A percentile compares a stretch with the other conserved stretches of the same genome.
These are phyloP conservation scores for Monochamus saltuarius DNA, from an alignment of 1,140 invertebrate species.

Conservation along the genomic window DNA sequence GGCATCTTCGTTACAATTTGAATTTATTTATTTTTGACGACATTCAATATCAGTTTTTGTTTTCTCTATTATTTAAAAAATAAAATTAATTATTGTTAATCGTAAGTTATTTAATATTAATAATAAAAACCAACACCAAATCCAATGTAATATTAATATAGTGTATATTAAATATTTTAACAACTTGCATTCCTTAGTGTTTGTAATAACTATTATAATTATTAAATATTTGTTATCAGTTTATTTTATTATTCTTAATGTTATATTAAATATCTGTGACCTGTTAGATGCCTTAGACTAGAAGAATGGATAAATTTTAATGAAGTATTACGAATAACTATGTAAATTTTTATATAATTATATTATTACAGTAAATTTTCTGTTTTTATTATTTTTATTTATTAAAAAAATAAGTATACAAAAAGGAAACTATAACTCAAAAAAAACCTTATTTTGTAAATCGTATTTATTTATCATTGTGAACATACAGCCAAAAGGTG, in stretches of 20 bases:
- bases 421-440: too few relatives aligned
- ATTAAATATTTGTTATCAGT: slow-evolving; percentile 25
- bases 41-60: not conserved
- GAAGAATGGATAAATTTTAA: slow-evolving; percentile 30
- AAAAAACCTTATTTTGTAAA: too few relatives aligned
- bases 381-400: slow-evolving; percentile 26
- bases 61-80: not conserved
- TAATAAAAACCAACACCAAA: slow-evolving; percentile 19
- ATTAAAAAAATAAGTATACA: slow-evolving; percentile 1
- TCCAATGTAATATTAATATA: slow-evolving; percentile 18
- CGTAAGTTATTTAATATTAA: slow-evolving; percentile 5
- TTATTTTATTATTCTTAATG: slow-evolving; percentile 24
- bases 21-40: too few relatives aligned
- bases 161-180: slow-evolving; percentile 15
- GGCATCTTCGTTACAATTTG: too few relatives aligned
- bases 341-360: slow-evolving; percentile 27
- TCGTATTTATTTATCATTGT: too few relatives aligned
- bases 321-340: slow-evolving; percentile 25
- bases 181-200: slow-evolving; percentile 19
- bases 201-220: slow-evolving; percentile 21
- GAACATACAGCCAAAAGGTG: not conserved
- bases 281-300: slow-evolving; percentile 38
- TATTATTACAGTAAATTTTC: slow-evolving; percentile 8
- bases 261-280: slow-evolving; percentile 38
- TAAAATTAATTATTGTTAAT: slow-evolving; percentile 10